Evolutionary conservation across 2,113 vertebrate genomes (phyloP).

Genomic region (Vireo altiloquus): DNA sequence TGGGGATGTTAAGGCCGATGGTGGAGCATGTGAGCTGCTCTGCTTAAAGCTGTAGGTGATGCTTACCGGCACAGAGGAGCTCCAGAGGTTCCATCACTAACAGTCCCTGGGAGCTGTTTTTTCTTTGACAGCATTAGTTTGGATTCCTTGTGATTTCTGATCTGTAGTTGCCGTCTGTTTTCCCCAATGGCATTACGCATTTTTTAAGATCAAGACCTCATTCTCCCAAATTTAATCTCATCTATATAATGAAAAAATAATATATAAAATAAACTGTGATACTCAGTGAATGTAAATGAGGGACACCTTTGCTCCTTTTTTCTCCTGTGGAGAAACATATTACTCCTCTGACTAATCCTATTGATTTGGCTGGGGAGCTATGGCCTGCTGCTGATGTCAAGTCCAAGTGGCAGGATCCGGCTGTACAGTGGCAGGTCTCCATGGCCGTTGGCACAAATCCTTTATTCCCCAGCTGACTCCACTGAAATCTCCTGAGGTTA

Average conservation of each 20-base stretch:
- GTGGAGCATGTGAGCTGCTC: not conserved
- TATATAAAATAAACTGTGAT: not conserved
- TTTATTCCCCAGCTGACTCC: not conserved
- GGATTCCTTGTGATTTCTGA: constrained; percentile 1
- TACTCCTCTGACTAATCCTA: not conserved
- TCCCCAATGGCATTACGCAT: not conserved
- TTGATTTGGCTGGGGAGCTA: not conserved
- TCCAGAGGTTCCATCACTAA: not conserved
- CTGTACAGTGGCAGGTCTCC: not conserved
- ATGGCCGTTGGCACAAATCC: not conserved
- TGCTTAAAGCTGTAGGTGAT: not conserved
- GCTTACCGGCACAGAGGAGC: not conserved
- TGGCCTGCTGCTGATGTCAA: not conserved
- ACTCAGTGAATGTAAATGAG: constrained; percentile 4
- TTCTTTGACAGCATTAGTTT: not conserved
- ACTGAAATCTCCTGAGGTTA: not conserved
- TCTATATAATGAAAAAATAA: constrained; percentile 5
- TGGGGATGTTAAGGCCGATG: not conserved
- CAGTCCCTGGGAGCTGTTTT: not conserved
- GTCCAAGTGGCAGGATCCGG: not conserved
- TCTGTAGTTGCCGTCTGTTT: constrained; percentile 17
- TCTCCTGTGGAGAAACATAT: not conserved
- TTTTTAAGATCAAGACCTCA: not conserved
- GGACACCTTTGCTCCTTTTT: not conserved
- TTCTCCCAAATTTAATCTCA: constrained; percentile 38